Percentiles rank a stretch among this genome's conserved stretches.
These are phyloP conservation scores for Scophthalmus maximus DNA, from an alignment of 2,113 vertebrate genomes.

Conservation along the genomic window DNA sequence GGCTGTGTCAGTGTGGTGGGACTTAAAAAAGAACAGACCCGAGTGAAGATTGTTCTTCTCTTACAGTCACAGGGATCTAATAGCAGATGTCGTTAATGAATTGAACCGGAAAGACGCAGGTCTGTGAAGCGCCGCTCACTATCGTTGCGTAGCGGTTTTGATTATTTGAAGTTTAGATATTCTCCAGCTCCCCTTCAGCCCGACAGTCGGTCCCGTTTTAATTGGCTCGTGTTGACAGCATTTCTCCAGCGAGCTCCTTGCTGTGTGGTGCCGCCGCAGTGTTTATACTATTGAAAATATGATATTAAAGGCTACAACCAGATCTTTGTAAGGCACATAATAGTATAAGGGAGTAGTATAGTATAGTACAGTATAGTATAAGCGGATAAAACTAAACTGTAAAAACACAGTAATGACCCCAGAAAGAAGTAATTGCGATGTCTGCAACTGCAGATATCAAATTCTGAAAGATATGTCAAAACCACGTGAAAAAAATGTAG, in stretches of 20 bases:
- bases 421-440: neutral
- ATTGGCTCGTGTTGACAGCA: slow-evolving; percentile 22
- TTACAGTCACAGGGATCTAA: neutral
- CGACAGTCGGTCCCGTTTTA: slow-evolving; percentile 12
- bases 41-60: neutral
- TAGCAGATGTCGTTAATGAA: neutral
- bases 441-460: too few relatives aligned
- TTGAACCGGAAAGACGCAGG: neutral
- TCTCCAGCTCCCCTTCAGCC: slow-evolving; percentile 5
- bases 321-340: neutral
- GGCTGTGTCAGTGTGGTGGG: neutral
- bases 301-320: slow-evolving; percentile 16
- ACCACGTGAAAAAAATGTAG: neutral
- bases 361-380: slow-evolving; percentile 2
- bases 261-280: neutral
- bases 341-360: too few relatives aligned
- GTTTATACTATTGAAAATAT: slow-evolving; percentile 5
- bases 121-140: neutral
- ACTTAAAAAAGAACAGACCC: neutral
- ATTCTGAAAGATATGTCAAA: neutral
- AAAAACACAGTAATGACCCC: too few relatives aligned
- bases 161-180: slow-evolving; percentile 8
- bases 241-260: slow-evolving; percentile 10
- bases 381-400: neutral
- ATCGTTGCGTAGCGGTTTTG: slow-evolving; percentile 5